These are phyloP conservation scores for Autographa gamma DNA, from an alignment of 2,888 invertebrate species.

Conservation along the genomic window DNA sequence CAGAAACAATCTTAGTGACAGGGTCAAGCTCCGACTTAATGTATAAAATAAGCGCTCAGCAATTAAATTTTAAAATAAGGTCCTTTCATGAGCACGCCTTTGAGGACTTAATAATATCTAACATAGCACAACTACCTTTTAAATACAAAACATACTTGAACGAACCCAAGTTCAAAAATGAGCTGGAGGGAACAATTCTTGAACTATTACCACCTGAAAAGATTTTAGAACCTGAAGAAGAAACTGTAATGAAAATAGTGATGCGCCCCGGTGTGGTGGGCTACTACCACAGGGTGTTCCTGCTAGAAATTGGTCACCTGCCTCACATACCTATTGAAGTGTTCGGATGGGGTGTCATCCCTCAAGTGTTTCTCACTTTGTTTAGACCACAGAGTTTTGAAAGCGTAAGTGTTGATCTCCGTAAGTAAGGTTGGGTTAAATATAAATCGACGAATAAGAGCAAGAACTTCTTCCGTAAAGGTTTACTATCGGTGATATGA, in stretches of 20 bases:
- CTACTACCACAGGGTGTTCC: conserved; percentile 82
- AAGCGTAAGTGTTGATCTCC: conserved; percentile 61
- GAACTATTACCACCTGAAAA: conserved; percentile 81
- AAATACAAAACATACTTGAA: conserved; percentile 80
- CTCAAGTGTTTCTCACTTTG: conserved; percentile 88
- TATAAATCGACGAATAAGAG: no score
- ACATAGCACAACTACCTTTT: conserved; percentile 84
- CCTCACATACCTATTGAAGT: conserved; percentile 87
- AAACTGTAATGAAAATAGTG: conserved; percentile 78
- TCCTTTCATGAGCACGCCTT: conserved; percentile 80
- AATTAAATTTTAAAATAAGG: conserved; percentile 82
- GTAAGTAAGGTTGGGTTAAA: no score
- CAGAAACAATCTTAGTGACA: conserved; percentile 83
- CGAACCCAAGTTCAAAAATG: conserved; percentile 72
- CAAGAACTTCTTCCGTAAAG: no score
- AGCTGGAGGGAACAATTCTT: conserved; percentile 81
- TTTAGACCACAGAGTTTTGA: conserved; percentile 76
- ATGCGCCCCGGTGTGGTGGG: conserved; percentile 89
- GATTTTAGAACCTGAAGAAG: conserved; percentile 77
- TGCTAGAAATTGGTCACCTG: conserved; percentile 87
- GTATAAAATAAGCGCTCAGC: conserved; percentile 82
- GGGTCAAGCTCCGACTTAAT: conserved; percentile 87
- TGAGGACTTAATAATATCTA: conserved; percentile 79
- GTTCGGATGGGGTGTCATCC: conserved; percentile 88
- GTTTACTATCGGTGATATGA: no score